Base-by-base conservation (phyloP, 2,113 vertebrate genomes). In the Proterorhinus semilunaris region DNA sequence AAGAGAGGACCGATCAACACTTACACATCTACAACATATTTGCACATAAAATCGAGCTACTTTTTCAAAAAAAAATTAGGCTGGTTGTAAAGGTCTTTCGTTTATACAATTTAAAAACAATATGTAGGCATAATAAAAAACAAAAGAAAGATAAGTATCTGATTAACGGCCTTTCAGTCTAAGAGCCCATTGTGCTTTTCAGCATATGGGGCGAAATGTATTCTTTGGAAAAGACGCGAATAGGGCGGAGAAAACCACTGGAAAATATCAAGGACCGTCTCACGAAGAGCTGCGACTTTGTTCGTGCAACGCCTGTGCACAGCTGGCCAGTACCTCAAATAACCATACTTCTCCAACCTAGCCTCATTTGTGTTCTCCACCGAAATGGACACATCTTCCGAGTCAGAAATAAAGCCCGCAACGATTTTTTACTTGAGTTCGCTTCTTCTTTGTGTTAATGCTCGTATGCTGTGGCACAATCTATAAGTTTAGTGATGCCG, bases 221-320 rank as follows among this genome's bases (percentile, higher is more conserved):
- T 15, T 51, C 6, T 11, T 6, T 12, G 11, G 49, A 51, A 13
- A 51, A 51, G 49, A 51, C 7, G 53, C 47, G 61, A 44, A 47
- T 55, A 65, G 78, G 73, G 76, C 43, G 75, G 80, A 72, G 83
- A 76, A 87, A 84, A 87, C 83, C 84, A 83, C 81, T 83, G 79
- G 65, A 85, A 83, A 88, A 89, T n/a, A n/a, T 80, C 27, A 36
- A 36, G 27, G 27, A 36, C 27, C 27, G 27, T 36, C 27, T 36
- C 4, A 36, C 27, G 27, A 58, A 75, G 49, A 52, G 68, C 65
- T 42, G 51, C 54, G 69, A 51, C 49, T 62, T 57, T 71, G 50
- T 54, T 36, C 27, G 27, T 36, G 52, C 66, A 73, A 80, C 85
- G 80, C 86, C 42, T 42, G 27, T 36, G 27, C 27, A 36, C 27